Evolutionary conservation across 2,113 vertebrate genomes (phyloP), one percentile per base, ranked within the genome.

Genomic region (Gracilinanus agilis): DNA sequence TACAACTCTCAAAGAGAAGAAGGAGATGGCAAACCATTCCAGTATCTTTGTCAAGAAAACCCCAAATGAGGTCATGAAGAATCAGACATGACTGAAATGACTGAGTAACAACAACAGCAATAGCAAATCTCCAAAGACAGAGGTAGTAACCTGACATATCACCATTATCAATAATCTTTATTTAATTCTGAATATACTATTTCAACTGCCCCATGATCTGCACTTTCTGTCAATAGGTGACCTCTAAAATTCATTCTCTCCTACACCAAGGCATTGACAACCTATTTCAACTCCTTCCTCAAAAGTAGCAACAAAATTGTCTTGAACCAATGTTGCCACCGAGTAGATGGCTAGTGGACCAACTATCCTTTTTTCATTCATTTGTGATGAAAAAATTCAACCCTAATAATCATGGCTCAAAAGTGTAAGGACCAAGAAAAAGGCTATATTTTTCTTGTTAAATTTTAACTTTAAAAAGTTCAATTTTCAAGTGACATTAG

Each of bases 361-460:
- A n/a, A 5, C 34, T 75, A n/a, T 75, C 49, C 55, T 93, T 95
- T 93, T 53, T 34, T 93, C 93, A 94, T 75, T 56, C 44, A 44
- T 9, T 56, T 27, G 0, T 53, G n/a, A 44, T 2, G 88, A 88
- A 95, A 88, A 44, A 96, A 40, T 92, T n/a, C n/a, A 40, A 96
- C 3, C 11, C 0, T 9, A 49, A 49, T 49, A 94, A 92, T 92
- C 21, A 49, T 54, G 49, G 24, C 29, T n/a, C 34, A n/a, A 2
- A 75, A 75, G 13, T n/a, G 16, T 75, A n/a, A 75, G 34, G 13
- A 6, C 34, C 67, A n/a, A 75, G 58, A 5, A 67, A 75, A 75
- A 75, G 34, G 4, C n/a, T n/a, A 4, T 19, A 19, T 75, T 56
- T 56, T 7, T 56, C 24, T 56, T n/a, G n/a, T n/a, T 56, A 56